Percentiles rank a stretch among this genome's conserved stretches.
Conservation (phyloP, 2,888 invertebrate species). For the Lysandra bellargus region DNA sequence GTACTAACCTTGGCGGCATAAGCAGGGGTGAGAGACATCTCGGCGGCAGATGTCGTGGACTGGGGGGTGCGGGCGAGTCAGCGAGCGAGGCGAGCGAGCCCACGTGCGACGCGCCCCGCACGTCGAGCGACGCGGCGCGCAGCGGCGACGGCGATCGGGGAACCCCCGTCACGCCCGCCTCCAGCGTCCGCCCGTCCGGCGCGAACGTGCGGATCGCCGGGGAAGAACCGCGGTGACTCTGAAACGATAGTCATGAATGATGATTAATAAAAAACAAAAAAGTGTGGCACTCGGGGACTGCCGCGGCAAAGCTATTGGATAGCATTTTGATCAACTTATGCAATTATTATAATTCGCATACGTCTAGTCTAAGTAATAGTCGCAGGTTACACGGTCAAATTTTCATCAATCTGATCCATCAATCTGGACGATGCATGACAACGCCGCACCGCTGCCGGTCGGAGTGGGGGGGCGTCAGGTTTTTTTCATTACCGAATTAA, state of each 20-base stretch:
- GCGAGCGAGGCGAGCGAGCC: constrained; percentile 85
- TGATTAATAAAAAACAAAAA: too few relatives aligned
- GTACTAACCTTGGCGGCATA: constrained; percentile 82
- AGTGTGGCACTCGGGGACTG: too few relatives aligned
- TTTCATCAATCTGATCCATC: too few relatives aligned
- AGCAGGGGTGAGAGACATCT: constrained; percentile 88
- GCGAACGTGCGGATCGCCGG: constrained; percentile 92
- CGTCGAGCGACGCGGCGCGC: constrained; percentile 88
- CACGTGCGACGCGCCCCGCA: constrained; percentile 85
- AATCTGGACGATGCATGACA: too few relatives aligned
- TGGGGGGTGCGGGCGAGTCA: constrained; percentile 70
- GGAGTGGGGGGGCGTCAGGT: too few relatives aligned
- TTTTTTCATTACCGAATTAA: too few relatives aligned
- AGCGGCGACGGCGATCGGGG: constrained; percentile 89
- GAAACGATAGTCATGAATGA: constrained; percentile 37
- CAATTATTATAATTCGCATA: too few relatives aligned
- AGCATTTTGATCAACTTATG: too few relatives aligned
- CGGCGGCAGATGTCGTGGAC: constrained; percentile 70
- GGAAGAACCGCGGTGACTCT: constrained; percentile 90
- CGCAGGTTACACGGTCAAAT: too few relatives aligned
- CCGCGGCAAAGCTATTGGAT: too few relatives aligned
- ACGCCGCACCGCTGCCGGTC: too few relatives aligned
- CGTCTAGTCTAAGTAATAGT: too few relatives aligned
- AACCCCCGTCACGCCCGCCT: constrained; percentile 79
- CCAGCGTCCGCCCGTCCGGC: constrained; percentile 86